Base-by-base conservation (phyloP, 2,888 invertebrate genomes). In the Drosophila phalerata region DNA sequence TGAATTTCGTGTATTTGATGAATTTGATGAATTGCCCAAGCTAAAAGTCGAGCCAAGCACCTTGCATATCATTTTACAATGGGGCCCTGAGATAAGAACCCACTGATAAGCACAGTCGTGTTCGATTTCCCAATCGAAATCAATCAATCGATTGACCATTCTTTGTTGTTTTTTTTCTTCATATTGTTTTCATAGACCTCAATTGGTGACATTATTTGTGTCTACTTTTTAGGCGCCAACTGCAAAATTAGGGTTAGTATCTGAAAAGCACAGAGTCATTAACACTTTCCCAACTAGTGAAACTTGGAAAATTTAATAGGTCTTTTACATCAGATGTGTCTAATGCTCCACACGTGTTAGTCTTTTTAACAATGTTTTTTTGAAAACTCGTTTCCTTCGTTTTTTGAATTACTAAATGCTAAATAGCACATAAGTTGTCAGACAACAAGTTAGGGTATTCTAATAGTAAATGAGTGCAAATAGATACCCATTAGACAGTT, bases 221-320 rank as follows among this genome's bases (percentile, higher is more conserved):
- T 49, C 49, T 22, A 22, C 32, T 32, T 8, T 13, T 6, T 32
- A 15, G 70, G 69, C 75, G 75, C 63, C 79, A 74, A 42, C 28
- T 73, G 62, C 73, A 30, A 77, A 69, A 83, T 85, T 88, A 67
- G 56, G 83, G 83, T 87, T 87, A 83, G 86, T 84, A 43, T 15
- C 13, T 3, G 32, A 15, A n/a, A 34, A 32, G 9, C 6, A 0
- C 8, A 22, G n/a, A 34, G 8, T 22, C n/a, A 8, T 32, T 0
- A 15, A 25, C 3, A 9, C 43, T 11, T 43, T 43, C 17, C 13
- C 22, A 22, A 0, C 13, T 22, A 43, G 6, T 5, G 5, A 10
- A 28, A 15, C 3, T 17, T 64, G 32, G 65, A 6, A 38, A 9
- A 38, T 9, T 34, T 4, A 1, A 34, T 11, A 34, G 13, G 13